Conservation (phyloP, 2,113 vertebrate genomes). For the Puffinus mauretanicus region DNA sequence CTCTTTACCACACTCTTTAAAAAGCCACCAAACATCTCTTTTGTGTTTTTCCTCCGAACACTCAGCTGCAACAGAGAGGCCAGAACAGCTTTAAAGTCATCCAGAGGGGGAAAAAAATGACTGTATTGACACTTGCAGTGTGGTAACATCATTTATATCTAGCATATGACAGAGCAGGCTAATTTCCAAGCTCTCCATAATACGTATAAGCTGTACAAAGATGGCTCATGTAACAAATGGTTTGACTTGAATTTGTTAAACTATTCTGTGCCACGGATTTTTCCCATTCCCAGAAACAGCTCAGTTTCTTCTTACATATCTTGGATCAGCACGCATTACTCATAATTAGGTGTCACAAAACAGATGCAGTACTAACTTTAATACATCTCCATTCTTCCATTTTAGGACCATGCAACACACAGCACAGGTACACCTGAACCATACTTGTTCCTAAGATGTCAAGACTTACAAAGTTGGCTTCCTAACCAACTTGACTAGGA, state of each 20-base stretch:
- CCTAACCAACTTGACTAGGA: background rate
- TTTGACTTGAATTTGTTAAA: background rate
- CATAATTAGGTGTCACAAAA: background rate
- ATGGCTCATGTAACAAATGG: background rate
- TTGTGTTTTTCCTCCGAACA: conserved; percentile 94
- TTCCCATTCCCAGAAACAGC: background rate
- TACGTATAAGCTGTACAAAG: background rate
- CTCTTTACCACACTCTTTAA: conserved; percentile 94
- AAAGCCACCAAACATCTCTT: conserved; percentile 97
- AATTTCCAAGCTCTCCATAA: background rate
- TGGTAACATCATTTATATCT: background rate
- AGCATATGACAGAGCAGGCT: background rate
- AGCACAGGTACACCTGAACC: background rate
- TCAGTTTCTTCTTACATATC: background rate
- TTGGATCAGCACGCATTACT: background rate
- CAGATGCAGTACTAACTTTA: background rate
- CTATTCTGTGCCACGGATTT: background rate
- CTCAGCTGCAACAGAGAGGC: conserved; percentile 79
- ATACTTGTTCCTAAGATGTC: background rate
- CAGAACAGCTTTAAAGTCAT: background rate
- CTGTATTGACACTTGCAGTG: background rate
- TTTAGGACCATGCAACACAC: background rate
- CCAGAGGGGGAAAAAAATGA: accelerated
- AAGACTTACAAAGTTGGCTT: background rate
- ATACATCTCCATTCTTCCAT: background rate